Conservation (phyloP, 2,113 vertebrate species). For the Bolborhynchus lineola region DNA sequence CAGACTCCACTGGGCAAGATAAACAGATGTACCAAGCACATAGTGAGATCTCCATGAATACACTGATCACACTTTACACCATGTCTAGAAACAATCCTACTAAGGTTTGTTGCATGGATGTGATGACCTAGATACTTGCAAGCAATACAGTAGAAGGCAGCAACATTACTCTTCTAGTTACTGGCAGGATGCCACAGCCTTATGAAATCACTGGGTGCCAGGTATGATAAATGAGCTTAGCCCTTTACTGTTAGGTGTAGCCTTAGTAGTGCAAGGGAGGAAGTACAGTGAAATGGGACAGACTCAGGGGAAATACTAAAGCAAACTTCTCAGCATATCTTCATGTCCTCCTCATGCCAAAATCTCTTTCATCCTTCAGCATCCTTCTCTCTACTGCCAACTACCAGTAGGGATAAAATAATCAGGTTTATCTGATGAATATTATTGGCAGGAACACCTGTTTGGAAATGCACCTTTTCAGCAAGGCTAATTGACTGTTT, state of each 20-base stretch:
- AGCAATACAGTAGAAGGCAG: neutral
- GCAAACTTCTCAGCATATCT: neutral
- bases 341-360: neutral
- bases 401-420: neutral
- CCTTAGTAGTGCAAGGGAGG: neutral
- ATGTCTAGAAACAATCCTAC: neutral
- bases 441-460: constrained; percentile 12
- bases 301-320: neutral
- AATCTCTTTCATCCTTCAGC: neutral
- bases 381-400: neutral
- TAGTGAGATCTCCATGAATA: neutral
- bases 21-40: constrained; percentile 39
- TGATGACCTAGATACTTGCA: constrained; percentile 40
- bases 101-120: constrained; percentile 2
- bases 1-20: constrained; percentile 26
- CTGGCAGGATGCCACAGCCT: neutral
- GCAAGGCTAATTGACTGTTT: neutral
- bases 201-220: neutral
- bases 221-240: neutral
- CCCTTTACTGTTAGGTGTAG: neutral
- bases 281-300: neutral
- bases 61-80: neutral
- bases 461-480: constrained; percentile 13
- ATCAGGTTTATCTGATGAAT: constrained; percentile 1
- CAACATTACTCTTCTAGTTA: neutral